A percentile compares a stretch with the other conserved stretches of the same genome.
These are phyloP conservation scores for Sinonovacula constricta DNA, from an alignment of 1,140 invertebrate genomes.

Conservation along the genomic window DNA sequence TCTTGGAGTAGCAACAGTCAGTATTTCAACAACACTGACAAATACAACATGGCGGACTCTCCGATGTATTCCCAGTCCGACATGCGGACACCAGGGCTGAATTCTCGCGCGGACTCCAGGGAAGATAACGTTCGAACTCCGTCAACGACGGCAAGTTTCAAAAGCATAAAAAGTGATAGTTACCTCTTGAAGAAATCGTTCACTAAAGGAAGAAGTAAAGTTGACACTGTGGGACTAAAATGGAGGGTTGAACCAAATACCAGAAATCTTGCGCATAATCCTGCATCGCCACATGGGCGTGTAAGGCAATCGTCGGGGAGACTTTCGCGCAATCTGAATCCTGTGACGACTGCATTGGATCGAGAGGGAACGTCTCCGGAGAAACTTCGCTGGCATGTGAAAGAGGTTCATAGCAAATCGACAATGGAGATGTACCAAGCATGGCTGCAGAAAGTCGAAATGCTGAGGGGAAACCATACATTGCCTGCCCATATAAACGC, in stretches of 20 bases:
- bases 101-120: conserved; percentile 7
- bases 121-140: not conserved
- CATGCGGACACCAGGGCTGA: too few relatives aligned
- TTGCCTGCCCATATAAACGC: not conserved
- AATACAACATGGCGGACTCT: not conserved
- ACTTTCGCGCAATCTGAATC: conserved; percentile 62
- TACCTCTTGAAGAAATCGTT: conserved; percentile 15
- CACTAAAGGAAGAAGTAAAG: conserved; percentile 46
- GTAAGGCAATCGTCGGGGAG: not conserved
- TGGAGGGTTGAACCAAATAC: conserved; percentile 54
- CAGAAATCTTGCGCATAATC: not conserved
- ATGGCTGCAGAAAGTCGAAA: conserved; percentile 54
- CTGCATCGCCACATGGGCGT: not conserved
- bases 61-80: not conserved
- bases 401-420: conserved; percentile 42
- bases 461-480: conserved; percentile 15
- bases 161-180: conserved; percentile 33
- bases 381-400: conserved; percentile 64
- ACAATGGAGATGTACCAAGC: conserved; percentile 56
- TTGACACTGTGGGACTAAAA: conserved; percentile 59
- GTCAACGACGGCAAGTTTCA: conserved; percentile 20
- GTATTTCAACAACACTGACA: conserved; percentile 35
- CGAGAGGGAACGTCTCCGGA: conserved; percentile 61
- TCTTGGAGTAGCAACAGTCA: conserved; percentile 60
- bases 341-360: conserved; percentile 62